Evolutionary conservation across 2,113 vertebrate genomes (phyloP), one percentile per base, ranked within the genome.

Genomic region (Cromileptes altivelis): DNA sequence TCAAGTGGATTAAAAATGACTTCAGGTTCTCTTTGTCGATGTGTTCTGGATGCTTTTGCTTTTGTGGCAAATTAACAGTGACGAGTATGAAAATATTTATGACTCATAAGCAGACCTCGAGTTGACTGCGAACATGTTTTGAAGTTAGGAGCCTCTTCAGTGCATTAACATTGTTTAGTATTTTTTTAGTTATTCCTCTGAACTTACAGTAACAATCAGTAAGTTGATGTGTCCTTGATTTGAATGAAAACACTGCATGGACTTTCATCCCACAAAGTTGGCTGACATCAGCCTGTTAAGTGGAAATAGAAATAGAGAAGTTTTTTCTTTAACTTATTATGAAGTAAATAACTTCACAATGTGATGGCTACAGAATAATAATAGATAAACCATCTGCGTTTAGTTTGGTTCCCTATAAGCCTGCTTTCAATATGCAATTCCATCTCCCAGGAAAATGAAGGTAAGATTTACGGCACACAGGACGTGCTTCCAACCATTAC

Each of bases 1-100:
- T 82, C 65, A 65, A 25, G 69, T 63, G 55, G 80, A 79, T 87
- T 80, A 81, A 83, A 81, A 21, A 56, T 17, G 58, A 50, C 30
- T 75, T 19, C 18, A 71, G 4, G 12, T 57, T 21, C 49, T 57
- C n/a, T 30, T 45, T 12, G 47, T 60, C 19, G 12, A 58, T 63
- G 2, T 63, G 42, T n/a, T n/a, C 62, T 71, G 11, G 17, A 10
- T 56, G 6, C n/a, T 37, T 55, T 40, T 45, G 13, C 15, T 15
- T 9, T 37, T 56, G 13, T 37, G 14, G 33, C 40, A 25, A 79
- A 49, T 49, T 19, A 61, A 45, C 17, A 27, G n/a, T 1, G 1
- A 18, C 14, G 23, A 18, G 18, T 21, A 30, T 42, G 62, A 61
- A 61, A 40, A 60, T 14, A 69, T 2, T 2, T 17, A 58, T 57